Evolutionary conservation across 2,797 vertebrate species (phyloP), one percentile per base, ranked within the genome.

Genomic region (Danio jaintianensis): DNA sequence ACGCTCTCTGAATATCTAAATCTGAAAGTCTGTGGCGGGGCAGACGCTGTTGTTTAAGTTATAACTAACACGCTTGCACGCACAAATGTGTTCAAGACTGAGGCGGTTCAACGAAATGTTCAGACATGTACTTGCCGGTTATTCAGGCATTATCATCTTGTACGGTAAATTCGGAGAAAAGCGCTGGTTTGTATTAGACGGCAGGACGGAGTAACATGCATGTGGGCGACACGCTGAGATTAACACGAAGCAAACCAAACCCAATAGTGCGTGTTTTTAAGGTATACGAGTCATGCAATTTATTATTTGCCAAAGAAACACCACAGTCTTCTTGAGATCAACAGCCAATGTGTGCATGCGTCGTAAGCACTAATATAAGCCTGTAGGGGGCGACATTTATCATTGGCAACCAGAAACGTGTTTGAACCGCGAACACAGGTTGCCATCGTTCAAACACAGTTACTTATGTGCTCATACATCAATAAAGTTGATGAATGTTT

Each of bases 41-140:
- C 81, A 64, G 70, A 79, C 47, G 53, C 38, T 79, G 73, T 81
- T 72, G 52, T 80, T 82, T 80, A 85, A 82, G 63, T 83, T 83
- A 66, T 63, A 63, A 78, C 61, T 56, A 43, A 77, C 72, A 69
- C 71, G 62, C 69, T 77, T 62, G 71, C 68, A 71, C 74, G 36
- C 76, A 82, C 71, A 68, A 15, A 52, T 68, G 64, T 80, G 69
- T 83, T 70, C 68, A 72, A 66, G 82, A 55, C 16, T 38, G 69
- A 68, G 13, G 72, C 55, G 58, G 59, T 82, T 85, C 61, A 85
- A 81, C 83, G 85, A 85, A 85, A 78, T 45, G 13, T 78, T 80
- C 64, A 66, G 58, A 66, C 9, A 69, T 36, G 61, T 67, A 70
- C 56, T 53, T 18, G 63, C 77, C 64, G 22, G 42, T 71, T 8